Percentiles rank a stretch among this genome's conserved stretches.
Conservation (phyloP, 2,113 vertebrate genomes). For the western clawed frog (Xenopus tropicalis) region DNA sequence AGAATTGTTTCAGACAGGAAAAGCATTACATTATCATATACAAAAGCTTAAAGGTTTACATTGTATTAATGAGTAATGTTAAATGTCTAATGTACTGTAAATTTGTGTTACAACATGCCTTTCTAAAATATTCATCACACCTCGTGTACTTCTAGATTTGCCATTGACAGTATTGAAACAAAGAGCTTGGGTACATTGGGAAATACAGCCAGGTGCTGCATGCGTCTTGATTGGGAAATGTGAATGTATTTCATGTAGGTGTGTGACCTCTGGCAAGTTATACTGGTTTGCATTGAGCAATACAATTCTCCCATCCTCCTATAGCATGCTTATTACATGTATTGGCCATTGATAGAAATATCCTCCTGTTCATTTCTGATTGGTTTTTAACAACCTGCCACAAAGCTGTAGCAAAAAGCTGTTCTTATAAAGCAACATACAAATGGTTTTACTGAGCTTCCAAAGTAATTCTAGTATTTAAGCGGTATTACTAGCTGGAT, state of each 20-base stretch:
- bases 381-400: no score
- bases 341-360: no score
- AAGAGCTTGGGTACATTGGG: neutral
- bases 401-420: no score
- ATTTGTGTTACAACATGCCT: slow-evolving; percentile 5
- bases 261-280: slow-evolving; percentile 1
- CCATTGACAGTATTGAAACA: slow-evolving; percentile 24
- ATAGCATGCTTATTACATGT: no score
- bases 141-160: neutral
- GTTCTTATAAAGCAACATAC: no score
- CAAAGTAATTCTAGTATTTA: no score
- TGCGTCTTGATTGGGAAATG: neutral
- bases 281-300: neutral
- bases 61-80: slow-evolving; percentile 1
- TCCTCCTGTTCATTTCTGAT: no score
- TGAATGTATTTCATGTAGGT: slow-evolving; percentile 7
- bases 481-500: no score
- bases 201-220: neutral
- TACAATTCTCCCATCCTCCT: neutral
- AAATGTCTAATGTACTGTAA: slow-evolving; percentile 18
- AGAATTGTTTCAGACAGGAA: neutral
- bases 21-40: slow-evolving; percentile 6
- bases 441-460: no score
- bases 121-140: neutral
- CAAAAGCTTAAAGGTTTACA: slow-evolving; percentile 13